Conservation (phyloP, 2,888 invertebrate species). For the Agrotis segetum region DNA sequence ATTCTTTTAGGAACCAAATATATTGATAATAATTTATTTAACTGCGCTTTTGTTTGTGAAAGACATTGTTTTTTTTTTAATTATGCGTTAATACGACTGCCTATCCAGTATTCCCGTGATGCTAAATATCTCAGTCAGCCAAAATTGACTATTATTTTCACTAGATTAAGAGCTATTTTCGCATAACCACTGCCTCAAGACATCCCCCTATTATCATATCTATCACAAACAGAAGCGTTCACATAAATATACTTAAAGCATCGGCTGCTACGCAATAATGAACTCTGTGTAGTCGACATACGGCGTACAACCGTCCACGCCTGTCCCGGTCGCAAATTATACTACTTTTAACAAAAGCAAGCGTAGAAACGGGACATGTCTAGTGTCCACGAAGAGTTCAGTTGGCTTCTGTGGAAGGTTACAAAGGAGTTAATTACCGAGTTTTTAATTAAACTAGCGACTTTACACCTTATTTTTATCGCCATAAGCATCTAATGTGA, state of each 20-base stretch:
- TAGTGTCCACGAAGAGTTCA: conserved; percentile 79
- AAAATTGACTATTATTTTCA: conserved; percentile 3
- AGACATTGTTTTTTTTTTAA: conserved; percentile 1
- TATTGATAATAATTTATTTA: conserved; percentile 62
- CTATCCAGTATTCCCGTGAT: background rate
- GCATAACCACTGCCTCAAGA: background rate
- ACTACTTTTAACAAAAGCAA: conserved; percentile 82
- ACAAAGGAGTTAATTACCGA: background rate
- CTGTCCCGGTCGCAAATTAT: conserved; percentile 42
- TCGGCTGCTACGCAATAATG: conserved; percentile 47
- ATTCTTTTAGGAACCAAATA: conserved; percentile 83
- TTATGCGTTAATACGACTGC: background rate
- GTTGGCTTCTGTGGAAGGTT: conserved; percentile 75
- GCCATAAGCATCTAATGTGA: background rate
- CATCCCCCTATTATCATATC: conserved; percentile 12
- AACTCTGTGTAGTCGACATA: conserved; percentile 52
- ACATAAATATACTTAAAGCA: conserved; percentile 63
- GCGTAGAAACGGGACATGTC: conserved; percentile 86
- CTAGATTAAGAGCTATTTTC: background rate
- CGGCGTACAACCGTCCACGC: conserved; percentile 33
- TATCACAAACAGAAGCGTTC: conserved; percentile 42
- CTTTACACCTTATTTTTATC: background rate
- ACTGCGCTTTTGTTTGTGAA: conserved; percentile 48
- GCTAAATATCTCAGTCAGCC: background rate
- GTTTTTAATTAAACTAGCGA: background rate